Base-by-base conservation (phyloP, 2,113 vertebrate genomes). In the Pteronura brasiliensis region DNA sequence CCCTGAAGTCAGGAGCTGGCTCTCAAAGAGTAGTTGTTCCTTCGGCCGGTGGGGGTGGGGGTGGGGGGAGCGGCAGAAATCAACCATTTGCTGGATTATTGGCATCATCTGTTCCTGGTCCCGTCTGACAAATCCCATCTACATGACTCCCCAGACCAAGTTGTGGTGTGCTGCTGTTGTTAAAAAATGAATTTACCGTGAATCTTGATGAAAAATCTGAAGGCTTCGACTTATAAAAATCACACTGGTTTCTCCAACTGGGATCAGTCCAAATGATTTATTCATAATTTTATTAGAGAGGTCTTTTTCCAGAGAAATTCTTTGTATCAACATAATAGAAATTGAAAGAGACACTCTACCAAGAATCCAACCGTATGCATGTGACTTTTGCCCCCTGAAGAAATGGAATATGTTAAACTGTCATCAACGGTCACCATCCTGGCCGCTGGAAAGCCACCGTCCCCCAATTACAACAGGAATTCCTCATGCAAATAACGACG, bases 241-340 rank as follows among this genome's bases (percentile, higher is more conserved):
- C 72, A 12, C 69, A 29, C 34, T 47, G 55, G 18, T 52, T 87
- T 97, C 84, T 82, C 55, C 65, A 81, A 85, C 94, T 97, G 95
- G 61, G 52, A 93, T 72, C 49, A 49, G 59, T 93, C 87, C 71
- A 61, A 95, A 65, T 93, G 87, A 92, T 94, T 97, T 90, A 89
- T 89, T 95, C 82, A 25, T 95, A 57, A 59, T 92, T 95, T 97
- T 90, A 92, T 90, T 93, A 87, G 49, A 49, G 21, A 55, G 21
- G 42, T 55, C 20, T 82, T 77, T 87, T 79, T 36, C 49, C 31
- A 69, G 59, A 49, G 39, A 88, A 94, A 93, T 76, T 82, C 65
- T 96, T 96, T 95, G 79, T 88, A 83, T 31, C 86, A 79, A 61
- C 47, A 34, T 88, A 55, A 95, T 84, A 12, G 31, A 90, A 81